Evolutionary conservation across 2,888 invertebrate genomes (phyloP).

Genomic region (Thecophora atra): DNA sequence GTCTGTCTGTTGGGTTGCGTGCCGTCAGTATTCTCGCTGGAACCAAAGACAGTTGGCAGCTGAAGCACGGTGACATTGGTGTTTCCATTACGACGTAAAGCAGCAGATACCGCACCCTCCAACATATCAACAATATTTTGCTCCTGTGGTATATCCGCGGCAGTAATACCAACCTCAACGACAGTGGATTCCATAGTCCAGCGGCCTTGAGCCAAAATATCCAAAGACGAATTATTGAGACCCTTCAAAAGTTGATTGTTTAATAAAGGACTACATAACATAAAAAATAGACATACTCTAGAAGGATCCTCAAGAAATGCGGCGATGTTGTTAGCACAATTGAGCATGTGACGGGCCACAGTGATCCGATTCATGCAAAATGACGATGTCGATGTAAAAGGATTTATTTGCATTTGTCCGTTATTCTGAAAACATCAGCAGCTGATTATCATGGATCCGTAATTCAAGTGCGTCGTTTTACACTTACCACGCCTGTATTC

Average conservation of each 20-base stretch:
- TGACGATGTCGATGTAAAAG: slow-evolving; percentile 64
- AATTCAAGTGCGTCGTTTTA: not conserved
- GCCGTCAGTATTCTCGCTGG: slow-evolving; percentile 50
- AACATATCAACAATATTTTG: slow-evolving; percentile 65
- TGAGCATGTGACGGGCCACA: slow-evolving; percentile 65
- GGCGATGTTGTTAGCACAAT: slow-evolving; percentile 66
- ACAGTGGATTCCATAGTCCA: slow-evolving; percentile 67
- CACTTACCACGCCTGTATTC: slow-evolving; percentile 50
- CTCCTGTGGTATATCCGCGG: slow-evolving; percentile 62
- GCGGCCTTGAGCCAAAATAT: slow-evolving; percentile 65
- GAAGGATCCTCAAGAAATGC: slow-evolving; percentile 65
- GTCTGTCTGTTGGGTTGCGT: slow-evolving; percentile 35
- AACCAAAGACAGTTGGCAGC: slow-evolving; percentile 60
- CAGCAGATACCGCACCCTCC: slow-evolving; percentile 65
- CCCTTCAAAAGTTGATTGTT: slow-evolving; percentile 50
- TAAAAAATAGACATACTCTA: slow-evolving; percentile 47
- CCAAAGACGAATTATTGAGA: slow-evolving; percentile 64
- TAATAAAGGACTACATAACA: not conserved
- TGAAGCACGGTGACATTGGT: slow-evolving; percentile 64
- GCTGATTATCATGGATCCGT: not conserved
- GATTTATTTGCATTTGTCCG: slow-evolving; percentile 56
- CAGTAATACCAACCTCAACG: slow-evolving; percentile 65
- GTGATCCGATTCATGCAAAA: slow-evolving; percentile 66
- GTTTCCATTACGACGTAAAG: slow-evolving; percentile 60
- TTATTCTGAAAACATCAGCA: slow-evolving; percentile 44